Conservation (phyloP, 2,888 invertebrate genomes). For the Isotomurus palustris region DNA sequence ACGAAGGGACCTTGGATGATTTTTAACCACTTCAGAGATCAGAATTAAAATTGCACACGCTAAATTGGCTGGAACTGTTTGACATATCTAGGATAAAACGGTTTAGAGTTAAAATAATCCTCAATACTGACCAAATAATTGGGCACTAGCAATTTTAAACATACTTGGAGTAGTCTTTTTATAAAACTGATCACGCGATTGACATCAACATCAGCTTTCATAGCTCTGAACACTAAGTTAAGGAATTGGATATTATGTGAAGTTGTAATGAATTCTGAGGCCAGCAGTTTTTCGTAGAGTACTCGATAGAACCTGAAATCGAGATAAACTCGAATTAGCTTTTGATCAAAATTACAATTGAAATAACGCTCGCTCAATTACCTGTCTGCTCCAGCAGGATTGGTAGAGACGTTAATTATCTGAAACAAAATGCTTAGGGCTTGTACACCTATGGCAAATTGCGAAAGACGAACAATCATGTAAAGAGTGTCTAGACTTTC, state of each 20-base stretch:
- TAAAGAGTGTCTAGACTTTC: conserved; percentile 72
- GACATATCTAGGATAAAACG: conserved; percentile 61
- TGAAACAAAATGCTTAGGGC: conserved; percentile 62
- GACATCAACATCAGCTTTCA: conserved; percentile 70
- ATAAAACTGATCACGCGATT: conserved; percentile 74
- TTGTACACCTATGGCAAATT: conserved; percentile 63
- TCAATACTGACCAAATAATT: conserved; percentile 9
- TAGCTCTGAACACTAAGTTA: conserved; percentile 78
- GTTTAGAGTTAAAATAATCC: conserved; percentile 22
- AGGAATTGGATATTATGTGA: conserved; percentile 70
- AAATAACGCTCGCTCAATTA: conserved; percentile 48
- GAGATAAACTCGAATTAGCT: background rate
- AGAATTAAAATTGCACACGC: conserved; percentile 76
- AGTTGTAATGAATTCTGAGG: conserved; percentile 63
- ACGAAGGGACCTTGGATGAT: conserved; percentile 27
- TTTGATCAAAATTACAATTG: background rate
- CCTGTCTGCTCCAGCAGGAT: conserved; percentile 56
- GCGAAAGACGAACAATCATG: conserved; percentile 72
- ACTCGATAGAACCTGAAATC: conserved; percentile 71
- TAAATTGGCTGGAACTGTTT: conserved; percentile 69
- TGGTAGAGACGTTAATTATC: conserved; percentile 56
- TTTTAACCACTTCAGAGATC: conserved; percentile 59
- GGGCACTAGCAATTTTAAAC: background rate
- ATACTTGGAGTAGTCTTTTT: conserved; percentile 72
- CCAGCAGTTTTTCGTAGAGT: conserved; percentile 79